These are phyloP conservation scores for Escarpia spicata DNA, from an alignment of 2,888 invertebrate genomes.

Conservation along the genomic window DNA sequence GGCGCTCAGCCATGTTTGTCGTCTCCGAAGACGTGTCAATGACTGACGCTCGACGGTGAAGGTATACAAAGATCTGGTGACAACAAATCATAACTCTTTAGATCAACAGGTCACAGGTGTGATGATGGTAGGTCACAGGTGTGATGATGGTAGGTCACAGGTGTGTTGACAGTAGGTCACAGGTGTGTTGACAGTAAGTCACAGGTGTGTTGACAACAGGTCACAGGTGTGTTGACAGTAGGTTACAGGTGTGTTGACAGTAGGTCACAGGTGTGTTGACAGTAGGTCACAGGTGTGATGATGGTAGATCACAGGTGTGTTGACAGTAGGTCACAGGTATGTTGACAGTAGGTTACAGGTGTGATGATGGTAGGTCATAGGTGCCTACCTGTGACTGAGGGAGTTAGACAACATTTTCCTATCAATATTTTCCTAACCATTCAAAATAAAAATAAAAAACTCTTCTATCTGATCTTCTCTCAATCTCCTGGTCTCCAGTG, in stretches of 20 bases:
- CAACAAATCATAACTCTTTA: neutral
- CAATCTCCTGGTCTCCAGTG: too few relatives aligned
- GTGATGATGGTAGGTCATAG: neutral
- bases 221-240: neutral
- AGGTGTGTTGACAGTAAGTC: neutral
- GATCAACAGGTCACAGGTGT: neutral
- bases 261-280: neutral
- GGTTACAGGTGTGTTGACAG: neutral
- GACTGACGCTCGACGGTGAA: conserved; percentile 74
- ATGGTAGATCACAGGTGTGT: neutral
- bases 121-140: neutral
- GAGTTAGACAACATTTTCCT: too few relatives aligned
- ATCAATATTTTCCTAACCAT: too few relatives aligned
- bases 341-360: neutral
- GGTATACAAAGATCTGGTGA: conserved; percentile 71
- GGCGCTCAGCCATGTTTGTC: conserved; percentile 72
- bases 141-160: neutral
- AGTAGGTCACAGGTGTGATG: neutral
- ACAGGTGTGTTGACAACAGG: neutral
- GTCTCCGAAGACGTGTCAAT: conserved; percentile 75
- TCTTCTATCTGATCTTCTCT: too few relatives aligned
- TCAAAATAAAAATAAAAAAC: too few relatives aligned
- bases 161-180: neutral
- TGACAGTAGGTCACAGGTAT: neutral
- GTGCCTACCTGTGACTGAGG: neutral